Percentiles rank a stretch among this genome's conserved stretches.
Evolutionary conservation across 2,113 vertebrate species (phyloP).

Genomic region (Catharus bicknelli): DNA sequence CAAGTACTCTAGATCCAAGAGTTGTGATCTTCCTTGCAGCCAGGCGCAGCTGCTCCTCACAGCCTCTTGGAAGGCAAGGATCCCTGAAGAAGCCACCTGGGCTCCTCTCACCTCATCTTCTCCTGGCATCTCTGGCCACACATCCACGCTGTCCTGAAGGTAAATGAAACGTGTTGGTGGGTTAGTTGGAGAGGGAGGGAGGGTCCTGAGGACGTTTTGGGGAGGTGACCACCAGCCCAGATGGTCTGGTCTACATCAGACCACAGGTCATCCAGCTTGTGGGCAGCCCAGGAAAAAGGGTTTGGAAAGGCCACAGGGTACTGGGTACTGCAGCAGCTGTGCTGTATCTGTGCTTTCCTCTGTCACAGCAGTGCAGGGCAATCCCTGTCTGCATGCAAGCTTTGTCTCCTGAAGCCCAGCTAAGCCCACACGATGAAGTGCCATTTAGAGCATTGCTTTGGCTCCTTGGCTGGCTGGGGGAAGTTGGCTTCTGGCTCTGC

Average conservation of each 20-base stretch:
- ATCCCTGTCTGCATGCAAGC: background rate
- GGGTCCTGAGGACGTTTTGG: background rate
- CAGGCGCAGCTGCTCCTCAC: background rate
- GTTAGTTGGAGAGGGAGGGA: background rate
- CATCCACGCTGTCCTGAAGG: background rate
- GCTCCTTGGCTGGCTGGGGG: background rate
- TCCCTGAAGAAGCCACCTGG: background rate
- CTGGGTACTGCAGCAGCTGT: background rate
- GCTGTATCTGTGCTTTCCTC: background rate
- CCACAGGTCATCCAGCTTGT: fast-evolving
- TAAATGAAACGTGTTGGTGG: background rate
- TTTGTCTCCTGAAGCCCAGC: background rate
- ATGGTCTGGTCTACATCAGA: background rate
- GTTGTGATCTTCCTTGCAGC: background rate
- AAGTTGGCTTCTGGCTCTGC: background rate
- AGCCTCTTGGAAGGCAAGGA: background rate
- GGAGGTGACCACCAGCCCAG: background rate
- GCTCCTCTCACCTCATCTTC: background rate
- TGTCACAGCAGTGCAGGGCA: fast-evolving
- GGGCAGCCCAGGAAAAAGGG: background rate
- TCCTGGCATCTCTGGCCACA: background rate
- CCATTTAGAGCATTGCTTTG: background rate
- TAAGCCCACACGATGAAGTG: fast-evolving
- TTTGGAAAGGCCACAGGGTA: background rate
- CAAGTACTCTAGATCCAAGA: background rate